A percentile compares a stretch with the other conserved stretches of the same genome.
Conservation (phyloP, 2,113 vertebrate species). For the Fregetta grallaria region DNA sequence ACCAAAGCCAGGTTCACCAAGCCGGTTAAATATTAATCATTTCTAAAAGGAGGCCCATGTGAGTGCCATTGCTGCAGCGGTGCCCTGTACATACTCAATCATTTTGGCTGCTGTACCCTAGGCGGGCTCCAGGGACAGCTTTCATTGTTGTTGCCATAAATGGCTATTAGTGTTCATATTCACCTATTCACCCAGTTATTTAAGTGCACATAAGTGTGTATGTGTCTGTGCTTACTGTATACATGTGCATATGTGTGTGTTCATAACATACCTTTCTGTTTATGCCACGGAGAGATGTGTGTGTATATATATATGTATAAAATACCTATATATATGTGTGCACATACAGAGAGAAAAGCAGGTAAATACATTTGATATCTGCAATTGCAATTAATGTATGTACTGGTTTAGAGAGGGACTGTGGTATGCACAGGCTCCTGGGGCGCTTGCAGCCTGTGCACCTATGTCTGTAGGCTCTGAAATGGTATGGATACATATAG, state of each 20-base stretch:
- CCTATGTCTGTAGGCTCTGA: not conserved
- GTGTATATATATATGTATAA: not conserved
- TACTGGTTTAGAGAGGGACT: not conserved
- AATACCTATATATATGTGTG: not conserved
- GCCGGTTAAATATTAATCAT: conserved; percentile 72
- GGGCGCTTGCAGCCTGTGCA: not conserved
- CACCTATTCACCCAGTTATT: conserved; percentile 39
- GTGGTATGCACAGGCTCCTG: not conserved
- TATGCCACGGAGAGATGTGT: rapidly evolving
- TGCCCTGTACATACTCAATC: conserved; percentile 61
- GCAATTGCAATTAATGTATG: not conserved
- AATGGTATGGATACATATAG: rapidly evolving
- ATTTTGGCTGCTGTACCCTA: conserved; percentile 55
- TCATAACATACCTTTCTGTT: not conserved
- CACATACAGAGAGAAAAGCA: not conserved
- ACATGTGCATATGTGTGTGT: not conserved
- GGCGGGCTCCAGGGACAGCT: conserved; percentile 41
- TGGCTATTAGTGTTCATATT: conserved; percentile 49
- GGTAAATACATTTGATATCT: not conserved
- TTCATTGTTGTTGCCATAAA: conserved; percentile 67
- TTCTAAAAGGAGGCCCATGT: conserved; percentile 62
- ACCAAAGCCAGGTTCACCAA: conserved; percentile 64
- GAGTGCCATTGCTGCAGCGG: conserved; percentile 52
- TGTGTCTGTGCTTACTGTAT: not conserved
- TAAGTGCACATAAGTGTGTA: not conserved